Base-by-base conservation (phyloP, 2,888 invertebrate species). In the Mesorhabditis belari region DNA sequence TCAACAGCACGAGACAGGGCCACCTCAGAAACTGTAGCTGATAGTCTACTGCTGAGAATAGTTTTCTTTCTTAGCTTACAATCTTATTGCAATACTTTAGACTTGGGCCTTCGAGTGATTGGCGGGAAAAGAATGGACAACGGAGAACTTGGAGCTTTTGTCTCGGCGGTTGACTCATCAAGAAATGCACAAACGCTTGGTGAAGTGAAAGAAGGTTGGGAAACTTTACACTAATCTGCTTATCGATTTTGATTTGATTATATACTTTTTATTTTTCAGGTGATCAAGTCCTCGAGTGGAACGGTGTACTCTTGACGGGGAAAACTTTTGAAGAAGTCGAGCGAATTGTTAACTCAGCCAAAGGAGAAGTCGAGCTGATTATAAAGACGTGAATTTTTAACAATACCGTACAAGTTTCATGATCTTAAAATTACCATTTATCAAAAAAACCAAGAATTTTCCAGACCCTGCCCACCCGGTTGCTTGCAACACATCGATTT, bases 221-320 rank as follows among this genome's bases (percentile, higher is more conserved):
- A 52, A 17, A 9, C 19, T 12, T 52, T 9, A 52, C 12, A 19
- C 12, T 21, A 12, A 27, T 9, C 27, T 23, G 17, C 51, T 9
- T 51, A 5, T 56, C 25, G 49, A 5, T 3, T 57, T 9, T 23
- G 19, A 5, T 52, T 52, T 25, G 4, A 23, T 24, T 65, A 28
- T n/a, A 26, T 49, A 68, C 21, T 53, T 65, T 55, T 26, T 5
- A 55, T 6, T 5, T 73, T 66, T 12, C 70, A 86, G 86, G 87
- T 44, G 86, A 87, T 76, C 85, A 87, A 74, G 84, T 87, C 5
- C 77, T 87, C 27, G 87, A 87, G 75, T 87, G 87, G 86, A 87
- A 87, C 75, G 87, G 87, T 2, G 81, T 85, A 9, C 81, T 82
- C 23, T 78, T 87, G 62, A 83, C 83, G 3, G 86, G 85, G 12